Evolutionary conservation across 2,888 invertebrate genomes (phyloP), one percentile per base, ranked within the genome.

Genomic region (Coelinius sp.): DNA sequence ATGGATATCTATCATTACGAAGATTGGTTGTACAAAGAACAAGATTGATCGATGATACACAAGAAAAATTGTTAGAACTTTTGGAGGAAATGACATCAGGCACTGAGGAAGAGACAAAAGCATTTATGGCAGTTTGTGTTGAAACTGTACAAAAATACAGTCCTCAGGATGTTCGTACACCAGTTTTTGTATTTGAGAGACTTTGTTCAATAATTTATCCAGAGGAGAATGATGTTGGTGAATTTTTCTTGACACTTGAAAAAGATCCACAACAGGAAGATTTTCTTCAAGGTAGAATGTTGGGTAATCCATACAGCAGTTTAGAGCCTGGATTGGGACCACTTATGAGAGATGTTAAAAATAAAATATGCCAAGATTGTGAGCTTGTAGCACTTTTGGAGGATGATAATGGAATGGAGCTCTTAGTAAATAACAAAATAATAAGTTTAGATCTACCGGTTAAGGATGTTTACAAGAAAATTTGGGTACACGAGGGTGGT

Each of bases 231-330:
- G 98, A 98, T 84, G 94, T 97, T 2, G 97, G 97, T 0, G 98
- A 99, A 88, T 99, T 99, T 89, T 96, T 96, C 90, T 91, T 99
- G 74, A 96, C 96, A 0, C 90, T 99, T 4, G 99, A 99, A 85
- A 99, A 99, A 86, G 99, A 99, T 89, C 96, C 98, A 0, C 98
- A 98, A 82, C 99, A 99, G 84, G 99, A 99, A 88, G 99, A 99
- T 89, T 99, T 98, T 89, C 91, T 99, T 80, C 97, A 97, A 89
- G 94, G 81, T 70, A 93, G 98, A 41, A 99, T 99, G 98, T 90
- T 98, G 80, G 98, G 98, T 64, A 99, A 99, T 90, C 99, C 99
- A 0, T 99, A 99, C 89, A 97, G 96, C 70, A 97, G 96, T 35
- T 91, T 93, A 31, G 99, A 99, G 85, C 93, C 95, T 0, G 98